Base-by-base conservation (phyloP, 2,888 invertebrate species). In the Apantesis nais region DNA sequence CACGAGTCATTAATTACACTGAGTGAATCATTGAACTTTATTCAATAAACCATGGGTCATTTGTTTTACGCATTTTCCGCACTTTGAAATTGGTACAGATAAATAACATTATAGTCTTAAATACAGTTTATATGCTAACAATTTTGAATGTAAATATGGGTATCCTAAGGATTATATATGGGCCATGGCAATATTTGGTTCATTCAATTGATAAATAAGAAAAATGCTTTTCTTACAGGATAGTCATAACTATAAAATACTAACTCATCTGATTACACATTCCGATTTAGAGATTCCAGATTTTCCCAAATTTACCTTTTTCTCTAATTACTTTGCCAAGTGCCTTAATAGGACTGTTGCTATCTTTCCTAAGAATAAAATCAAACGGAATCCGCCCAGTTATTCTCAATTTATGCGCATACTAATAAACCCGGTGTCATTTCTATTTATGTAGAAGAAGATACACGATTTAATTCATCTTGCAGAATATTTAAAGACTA, bases 11-110 rank as follows among this genome's bases (percentile, higher is more conserved):
- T 66, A 69, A 68, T 73, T 71, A 68, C 55, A 62, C 64, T 48
- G 73, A 55, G 29, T 68, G 62, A 68, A 52, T 68, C 78, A 78
- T 70, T 70, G 68, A 65, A 44, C 44, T 55, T 25, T 68, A 69
- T 70, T 67, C 31, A 31, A 61, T 34, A 31, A 67, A 67, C 61
- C 62, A 66, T 76, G 64, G 65, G 71, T 62, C 19, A 29, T 66
- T 41, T 62, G 60, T 73, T 68, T 65, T 55, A 60, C 52, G 25
- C 37, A 1, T 58, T 58, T 39, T 19, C 25, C 25, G 37, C 12
- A 39, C 66, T 60, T 67, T 34, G 67, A 67, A 41, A n/a, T 58
- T 11, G 44, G 34, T 60, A 16, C 60, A 61, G n/a, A 14, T 61
- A 39, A 39, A 58, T 29, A 58, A 11, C 11, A 58, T 66, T 31